These are phyloP conservation scores for Lycophotia porphyrea DNA, from an alignment of 2,888 invertebrate genomes.

Conservation along the genomic window DNA sequence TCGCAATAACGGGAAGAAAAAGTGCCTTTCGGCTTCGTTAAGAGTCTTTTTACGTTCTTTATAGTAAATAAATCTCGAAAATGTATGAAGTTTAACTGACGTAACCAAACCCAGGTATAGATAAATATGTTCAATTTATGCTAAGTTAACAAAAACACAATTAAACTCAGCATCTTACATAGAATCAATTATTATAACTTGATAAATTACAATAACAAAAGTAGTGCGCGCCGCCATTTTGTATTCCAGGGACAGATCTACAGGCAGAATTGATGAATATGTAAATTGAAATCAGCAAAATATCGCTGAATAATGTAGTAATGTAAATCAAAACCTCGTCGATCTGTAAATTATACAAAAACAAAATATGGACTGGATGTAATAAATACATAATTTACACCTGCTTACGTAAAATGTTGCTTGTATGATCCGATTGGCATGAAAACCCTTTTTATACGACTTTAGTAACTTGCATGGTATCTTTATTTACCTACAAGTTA, in stretches of 20 bases:
- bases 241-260: slow-evolving; percentile 50
- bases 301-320: slow-evolving; percentile 53
- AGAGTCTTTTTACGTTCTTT: no score
- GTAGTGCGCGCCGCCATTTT: slow-evolving; percentile 33
- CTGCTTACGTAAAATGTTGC: slow-evolving; percentile 5
- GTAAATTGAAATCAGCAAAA: slow-evolving; percentile 55
- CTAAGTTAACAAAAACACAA: neutral
- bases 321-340: slow-evolving; percentile 52
- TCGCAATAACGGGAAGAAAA: no score
- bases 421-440: neutral
- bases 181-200: slow-evolving; percentile 3
- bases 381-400: slow-evolving; percentile 45
- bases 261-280: slow-evolving; percentile 55
- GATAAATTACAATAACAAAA: slow-evolving; percentile 48
- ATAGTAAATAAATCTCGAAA: neutral
- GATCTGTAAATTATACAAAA: slow-evolving; percentile 56
- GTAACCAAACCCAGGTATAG: neutral
- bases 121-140: neutral
- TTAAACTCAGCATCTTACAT: neutral
- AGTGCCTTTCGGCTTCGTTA: no score
- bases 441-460: slow-evolving; percentile 4
- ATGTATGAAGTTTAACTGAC: neutral
- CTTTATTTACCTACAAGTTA: neutral
- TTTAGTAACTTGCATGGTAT: neutral
- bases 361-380: slow-evolving; percentile 46